Percentiles rank a stretch among this genome's conserved stretches.
These are phyloP conservation scores for Platyrinchus mystaceus DNA, from an alignment of 2,797 vertebrate species.

Conservation along the genomic window DNA sequence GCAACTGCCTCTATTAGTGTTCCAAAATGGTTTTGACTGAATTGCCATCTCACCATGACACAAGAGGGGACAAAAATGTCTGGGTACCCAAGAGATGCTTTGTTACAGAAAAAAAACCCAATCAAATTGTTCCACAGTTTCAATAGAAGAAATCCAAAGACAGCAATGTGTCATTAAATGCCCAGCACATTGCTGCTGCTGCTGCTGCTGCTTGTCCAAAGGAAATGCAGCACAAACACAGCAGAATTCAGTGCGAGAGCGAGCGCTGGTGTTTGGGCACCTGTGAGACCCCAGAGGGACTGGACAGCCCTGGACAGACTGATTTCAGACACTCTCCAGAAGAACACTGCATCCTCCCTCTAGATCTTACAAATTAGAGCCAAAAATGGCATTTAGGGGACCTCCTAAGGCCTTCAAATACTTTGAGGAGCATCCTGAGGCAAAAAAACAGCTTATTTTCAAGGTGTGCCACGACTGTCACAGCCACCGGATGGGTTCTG, in stretches of 20 bases:
- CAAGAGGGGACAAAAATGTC: not conserved
- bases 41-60: not conserved
- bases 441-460: not conserved
- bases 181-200: not conserved
- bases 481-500: not conserved
- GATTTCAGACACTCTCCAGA: not conserved
- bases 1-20: not conserved
- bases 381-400: not conserved
- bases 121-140: not conserved
- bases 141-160: not conserved
- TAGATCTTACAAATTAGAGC: not conserved
- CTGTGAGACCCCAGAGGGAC: not conserved
- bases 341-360: not conserved
- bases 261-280: fast-evolving
- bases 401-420: not conserved
- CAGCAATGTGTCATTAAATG: not conserved
- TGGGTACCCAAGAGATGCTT: not conserved
- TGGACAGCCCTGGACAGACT: too few relatives aligned
- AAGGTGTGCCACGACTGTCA: not conserved
- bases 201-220: not conserved
- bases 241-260: not conserved
- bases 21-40: not conserved
- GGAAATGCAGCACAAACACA: not conserved
- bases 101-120: not conserved
- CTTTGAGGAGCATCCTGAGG: not conserved